Percentiles rank a stretch among this genome's conserved stretches.
Conservation (phyloP, 1,140 invertebrate species). For the Drosophila setifemur region DNA sequence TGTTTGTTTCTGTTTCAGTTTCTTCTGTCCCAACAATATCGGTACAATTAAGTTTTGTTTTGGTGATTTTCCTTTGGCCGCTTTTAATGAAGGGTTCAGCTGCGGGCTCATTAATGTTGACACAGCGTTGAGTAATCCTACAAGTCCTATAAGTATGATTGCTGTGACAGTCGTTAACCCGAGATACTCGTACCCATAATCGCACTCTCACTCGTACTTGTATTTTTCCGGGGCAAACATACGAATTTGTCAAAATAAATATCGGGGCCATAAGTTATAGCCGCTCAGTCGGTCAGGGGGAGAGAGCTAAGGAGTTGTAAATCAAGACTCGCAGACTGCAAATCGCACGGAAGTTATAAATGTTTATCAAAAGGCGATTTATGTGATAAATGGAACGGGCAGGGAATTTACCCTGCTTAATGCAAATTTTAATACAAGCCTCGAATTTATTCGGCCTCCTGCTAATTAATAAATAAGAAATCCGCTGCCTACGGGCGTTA, state of each 20-base stretch:
- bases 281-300: neutral
- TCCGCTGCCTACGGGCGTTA: constrained; percentile 42
- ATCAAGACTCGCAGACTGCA: constrained; percentile 43
- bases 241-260: constrained; percentile 64
- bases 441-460: constrained; percentile 64
- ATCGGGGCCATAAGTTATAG: constrained; percentile 53
- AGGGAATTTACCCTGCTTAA: constrained; percentile 40
- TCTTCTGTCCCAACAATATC: constrained; percentile 55
- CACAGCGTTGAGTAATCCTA: constrained; percentile 56
- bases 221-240: constrained; percentile 29
- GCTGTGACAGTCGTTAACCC: constrained; percentile 32
- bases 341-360: constrained; percentile 77
- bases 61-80: constrained; percentile 50
- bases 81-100: constrained; percentile 68
- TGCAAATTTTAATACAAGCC: constrained; percentile 69
- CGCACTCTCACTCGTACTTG: too few relatives aligned
- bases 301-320: constrained; percentile 43
- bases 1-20: constrained; percentile 45
- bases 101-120: constrained; percentile 68
- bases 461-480: constrained; percentile 77
- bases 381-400: constrained; percentile 57
- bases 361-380: constrained; percentile 68
- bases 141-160: constrained; percentile 20
- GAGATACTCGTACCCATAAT: neutral
- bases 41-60: constrained; percentile 75